Percentiles rank a stretch among this genome's conserved stretches.
These are phyloP conservation scores for Mola mola DNA, from an alignment of 2,113 vertebrate genomes.

Conservation along the genomic window DNA sequence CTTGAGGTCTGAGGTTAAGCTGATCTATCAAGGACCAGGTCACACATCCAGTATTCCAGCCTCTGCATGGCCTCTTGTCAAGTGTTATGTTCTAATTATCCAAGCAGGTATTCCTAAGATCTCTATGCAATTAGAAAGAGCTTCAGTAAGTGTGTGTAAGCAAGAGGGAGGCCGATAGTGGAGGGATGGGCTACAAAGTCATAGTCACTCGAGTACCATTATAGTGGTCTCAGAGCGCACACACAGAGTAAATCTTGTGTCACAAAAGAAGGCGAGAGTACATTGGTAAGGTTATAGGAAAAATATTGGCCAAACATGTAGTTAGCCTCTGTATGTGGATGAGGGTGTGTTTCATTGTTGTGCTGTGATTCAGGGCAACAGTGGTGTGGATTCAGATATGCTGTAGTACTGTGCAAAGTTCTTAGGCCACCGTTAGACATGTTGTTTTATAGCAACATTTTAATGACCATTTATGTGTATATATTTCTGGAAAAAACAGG, in stretches of 20 bases:
- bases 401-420: too few relatives aligned
- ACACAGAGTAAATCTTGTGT: constrained; percentile 56
- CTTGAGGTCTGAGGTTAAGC: constrained; percentile 10
- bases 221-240: constrained; percentile 30
- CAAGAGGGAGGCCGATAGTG: neutral
- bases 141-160: constrained; percentile 5
- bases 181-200: constrained; percentile 22
- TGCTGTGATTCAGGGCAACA: constrained; percentile 29
- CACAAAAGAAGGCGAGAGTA: constrained; percentile 16
- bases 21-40: constrained; percentile 12
- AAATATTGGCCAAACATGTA: constrained; percentile 46
- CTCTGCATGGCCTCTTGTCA: neutral
- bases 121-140: constrained; percentile 26
- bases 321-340: constrained; percentile 32
- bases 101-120: constrained; percentile 33
- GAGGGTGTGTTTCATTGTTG: constrained; percentile 29
- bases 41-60: constrained; percentile 13
- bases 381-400: constrained; percentile 28
- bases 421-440: too few relatives aligned
- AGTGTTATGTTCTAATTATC: constrained; percentile 25
- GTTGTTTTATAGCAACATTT: too few relatives aligned
- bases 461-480: too few relatives aligned
- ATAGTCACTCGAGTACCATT: constrained; percentile 25
- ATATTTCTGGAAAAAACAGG: too few relatives aligned
- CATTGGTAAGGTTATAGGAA: constrained; percentile 32